Percentiles rank a stretch among this genome's conserved stretches.
These are phyloP conservation scores for Andrena marginata DNA, from an alignment of 2,888 invertebrate species.

Conservation along the genomic window DNA sequence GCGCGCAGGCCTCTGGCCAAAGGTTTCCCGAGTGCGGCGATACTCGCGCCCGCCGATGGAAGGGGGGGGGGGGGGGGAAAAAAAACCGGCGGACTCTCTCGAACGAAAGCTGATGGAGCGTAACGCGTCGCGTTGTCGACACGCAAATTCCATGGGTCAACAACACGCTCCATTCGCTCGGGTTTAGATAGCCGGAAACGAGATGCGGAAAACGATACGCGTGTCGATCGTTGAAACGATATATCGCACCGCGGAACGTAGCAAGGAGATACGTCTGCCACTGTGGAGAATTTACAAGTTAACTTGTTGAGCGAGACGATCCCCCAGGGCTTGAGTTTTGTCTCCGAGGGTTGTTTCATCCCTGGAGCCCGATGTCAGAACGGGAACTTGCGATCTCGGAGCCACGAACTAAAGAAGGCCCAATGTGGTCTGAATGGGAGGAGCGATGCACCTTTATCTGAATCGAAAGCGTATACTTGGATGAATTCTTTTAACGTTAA, in stretches of 20 bases:
- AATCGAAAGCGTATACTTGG: no score
- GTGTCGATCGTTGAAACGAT: slow-evolving; percentile 22
- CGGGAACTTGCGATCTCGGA: no score
- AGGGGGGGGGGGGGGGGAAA: no score
- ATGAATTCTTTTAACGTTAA: no score
- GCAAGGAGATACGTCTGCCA: not conserved
- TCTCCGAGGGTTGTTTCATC: no score
- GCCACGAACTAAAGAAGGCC: no score
- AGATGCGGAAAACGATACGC: slow-evolving; percentile 49
- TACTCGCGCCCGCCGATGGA: slow-evolving; percentile 22
- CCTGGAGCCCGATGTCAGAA: no score
- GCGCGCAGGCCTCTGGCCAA: slow-evolving; percentile 46
- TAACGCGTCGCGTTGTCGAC: slow-evolving; percentile 38
- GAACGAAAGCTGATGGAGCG: slow-evolving; percentile 30
- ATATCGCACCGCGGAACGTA: slow-evolving; percentile 2
- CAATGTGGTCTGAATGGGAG: no score
- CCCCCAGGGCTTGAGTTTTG: no score
- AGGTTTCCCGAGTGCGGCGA: slow-evolving; percentile 31
- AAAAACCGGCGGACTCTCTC: slow-evolving; percentile 47
- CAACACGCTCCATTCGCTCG: slow-evolving; percentile 33
- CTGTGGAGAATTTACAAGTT: not conserved
- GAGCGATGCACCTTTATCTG: no score
- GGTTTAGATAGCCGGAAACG: slow-evolving; percentile 44
- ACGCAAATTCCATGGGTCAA: slow-evolving; percentile 45
- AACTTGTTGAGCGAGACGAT: not conserved